Percentiles rank a stretch among this genome's conserved stretches.
Evolutionary conservation across 2,797 vertebrate species (phyloP).

Genomic region (Neosilurus mollespiculum): DNA sequence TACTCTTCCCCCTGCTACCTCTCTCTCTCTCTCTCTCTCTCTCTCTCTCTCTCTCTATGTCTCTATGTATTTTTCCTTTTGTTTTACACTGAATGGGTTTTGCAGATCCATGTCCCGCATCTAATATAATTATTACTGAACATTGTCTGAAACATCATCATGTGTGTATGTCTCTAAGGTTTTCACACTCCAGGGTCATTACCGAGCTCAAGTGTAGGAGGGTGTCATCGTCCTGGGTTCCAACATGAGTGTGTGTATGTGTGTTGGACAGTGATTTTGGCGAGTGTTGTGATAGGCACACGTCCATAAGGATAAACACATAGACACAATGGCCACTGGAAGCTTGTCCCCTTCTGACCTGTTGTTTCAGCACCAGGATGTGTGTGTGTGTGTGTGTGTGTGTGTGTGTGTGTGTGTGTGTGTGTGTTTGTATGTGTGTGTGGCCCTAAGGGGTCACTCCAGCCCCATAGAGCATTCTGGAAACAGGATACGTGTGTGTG

Average conservation of each 20-base stretch:
- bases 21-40: background rate
- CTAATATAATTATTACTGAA: background rate
- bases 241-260: constrained; percentile 36
- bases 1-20: background rate
- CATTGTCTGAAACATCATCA: background rate
- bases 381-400: constrained; percentile 34
- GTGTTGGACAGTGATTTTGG: constrained; percentile 50
- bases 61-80: background rate
- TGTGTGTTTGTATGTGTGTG: constrained; percentile 10
- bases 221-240: background rate
- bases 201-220: background rate
- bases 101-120: background rate
- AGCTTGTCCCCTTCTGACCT: constrained; percentile 38
- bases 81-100: background rate
- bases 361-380: constrained; percentile 52
- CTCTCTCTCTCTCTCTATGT: background rate
- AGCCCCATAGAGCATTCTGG: constrained; percentile 7
- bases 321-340: constrained; percentile 40
- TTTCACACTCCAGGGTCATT: background rate
- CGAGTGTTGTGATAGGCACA: constrained; percentile 48
- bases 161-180: background rate
- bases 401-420: constrained; percentile 14
- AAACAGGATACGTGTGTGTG: constrained; percentile 49
- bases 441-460: background rate
- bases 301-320: constrained; percentile 56